A percentile compares a stretch with the other conserved stretches of the same genome.
phyloP scores from a whole-genome alignment of 1,140 invertebrate genomes.

The Eufriesea mexicana region DNA sequence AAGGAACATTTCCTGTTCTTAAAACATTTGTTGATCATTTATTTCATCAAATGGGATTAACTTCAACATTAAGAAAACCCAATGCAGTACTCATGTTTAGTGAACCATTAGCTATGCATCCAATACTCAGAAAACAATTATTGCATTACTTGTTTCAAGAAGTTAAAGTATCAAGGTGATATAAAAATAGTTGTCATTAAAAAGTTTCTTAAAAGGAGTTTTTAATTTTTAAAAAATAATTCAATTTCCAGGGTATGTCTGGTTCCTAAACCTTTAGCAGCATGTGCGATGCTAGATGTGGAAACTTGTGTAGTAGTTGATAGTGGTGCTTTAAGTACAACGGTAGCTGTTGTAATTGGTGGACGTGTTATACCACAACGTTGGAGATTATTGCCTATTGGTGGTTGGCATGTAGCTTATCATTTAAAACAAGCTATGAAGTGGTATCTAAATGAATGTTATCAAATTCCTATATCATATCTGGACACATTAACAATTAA shows the following conservation, averaged over 20 bases:
- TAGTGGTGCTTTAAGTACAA: slow-evolving; percentile 81
- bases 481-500: slow-evolving; percentile 81
- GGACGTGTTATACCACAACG: slow-evolving; percentile 80
- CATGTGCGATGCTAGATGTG: slow-evolving; percentile 80
- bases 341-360: slow-evolving; percentile 82
- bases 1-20: slow-evolving; percentile 78
- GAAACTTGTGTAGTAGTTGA: slow-evolving; percentile 83
- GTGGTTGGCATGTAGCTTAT: slow-evolving; percentile 82
- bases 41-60: slow-evolving; percentile 80
- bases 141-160: slow-evolving; percentile 82
- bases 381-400: slow-evolving; percentile 79
- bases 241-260: slow-evolving; percentile 78
- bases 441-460: slow-evolving; percentile 80
- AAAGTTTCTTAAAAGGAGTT: background rate
- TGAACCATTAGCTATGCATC: slow-evolving; percentile 80
- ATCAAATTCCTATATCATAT: slow-evolving; percentile 81
- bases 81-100: slow-evolving; percentile 81
- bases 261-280: slow-evolving; percentile 81
- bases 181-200: background rate
- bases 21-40: slow-evolving; percentile 81
- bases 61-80: slow-evolving; percentile 78
- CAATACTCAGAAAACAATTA: slow-evolving; percentile 78
- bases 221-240: slow-evolving; percentile 11
- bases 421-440: slow-evolving; percentile 81
- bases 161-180: slow-evolving; percentile 81